Conservation (phyloP, 2,888 invertebrate species). For the Drosophila meridionalis region DNA sequence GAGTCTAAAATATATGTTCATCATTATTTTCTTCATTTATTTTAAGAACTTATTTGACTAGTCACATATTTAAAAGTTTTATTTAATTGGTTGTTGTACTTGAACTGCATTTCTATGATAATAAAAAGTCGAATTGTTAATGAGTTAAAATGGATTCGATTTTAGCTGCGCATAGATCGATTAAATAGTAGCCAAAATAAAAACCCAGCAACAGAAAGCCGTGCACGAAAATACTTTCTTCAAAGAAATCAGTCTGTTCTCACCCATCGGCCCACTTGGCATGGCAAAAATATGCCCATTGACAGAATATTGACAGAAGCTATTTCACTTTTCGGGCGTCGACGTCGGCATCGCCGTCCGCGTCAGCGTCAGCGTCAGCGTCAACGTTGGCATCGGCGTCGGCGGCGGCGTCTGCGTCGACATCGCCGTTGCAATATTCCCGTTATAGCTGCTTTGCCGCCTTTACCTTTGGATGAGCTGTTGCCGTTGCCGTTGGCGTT, state of each 20-base stretch:
- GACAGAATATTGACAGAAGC: conserved; percentile 84
- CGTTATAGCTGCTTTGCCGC: conserved; percentile 28
- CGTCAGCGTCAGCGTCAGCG: neutral
- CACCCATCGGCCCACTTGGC: conserved; percentile 41
- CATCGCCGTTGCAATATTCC: neutral
- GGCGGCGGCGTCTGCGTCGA: neutral
- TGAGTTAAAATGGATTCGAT: conserved; percentile 44
- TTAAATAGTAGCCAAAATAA: conserved; percentile 62
- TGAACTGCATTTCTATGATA: neutral
- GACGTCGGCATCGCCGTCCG: neutral
- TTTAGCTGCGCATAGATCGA: conserved; percentile 52
- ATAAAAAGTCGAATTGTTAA: neutral
- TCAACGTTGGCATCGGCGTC: neutral
- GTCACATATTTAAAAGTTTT: neutral
- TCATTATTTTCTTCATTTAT: too few relatives aligned
- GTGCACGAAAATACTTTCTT: conserved; percentile 10
- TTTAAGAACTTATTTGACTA: too few relatives aligned
- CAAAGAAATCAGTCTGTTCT: conserved; percentile 12
- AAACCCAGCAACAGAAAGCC: conserved; percentile 43
- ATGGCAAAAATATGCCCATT: conserved; percentile 73
- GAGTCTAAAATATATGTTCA: too few relatives aligned
- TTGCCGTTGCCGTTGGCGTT: conserved; percentile 29
- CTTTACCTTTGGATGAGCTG: conserved; percentile 20
- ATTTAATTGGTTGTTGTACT: neutral
- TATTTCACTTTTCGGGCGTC: conserved; percentile 73